A percentile compares a stretch with the other conserved stretches of the same genome.
Evolutionary conservation across 2,797 vertebrate species (phyloP).

Genomic region (Characodon lateralis): DNA sequence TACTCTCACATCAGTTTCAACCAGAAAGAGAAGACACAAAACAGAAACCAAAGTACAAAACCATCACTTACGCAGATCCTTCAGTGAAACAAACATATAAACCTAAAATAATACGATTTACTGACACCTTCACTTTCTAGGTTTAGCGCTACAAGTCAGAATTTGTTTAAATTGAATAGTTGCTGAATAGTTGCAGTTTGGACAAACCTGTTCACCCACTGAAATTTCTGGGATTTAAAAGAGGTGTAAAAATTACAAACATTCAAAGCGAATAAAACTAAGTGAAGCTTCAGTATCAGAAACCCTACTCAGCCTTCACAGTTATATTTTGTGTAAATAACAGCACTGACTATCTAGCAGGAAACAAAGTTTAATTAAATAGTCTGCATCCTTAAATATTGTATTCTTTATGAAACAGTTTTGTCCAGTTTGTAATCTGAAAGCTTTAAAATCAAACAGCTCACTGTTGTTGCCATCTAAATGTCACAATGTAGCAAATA

Average conservation of each 20-base stretch:
- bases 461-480: background rate
- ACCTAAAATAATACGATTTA: constrained; percentile 82
- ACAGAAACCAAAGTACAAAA: constrained; percentile 84
- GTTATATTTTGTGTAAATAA: constrained; percentile 1
- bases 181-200: background rate
- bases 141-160: background rate
- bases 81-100: constrained; percentile 83
- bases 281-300: background rate
- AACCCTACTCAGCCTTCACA: background rate
- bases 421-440: background rate
- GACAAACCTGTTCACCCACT: background rate
- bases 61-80: constrained; percentile 86
- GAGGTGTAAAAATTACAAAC: background rate
- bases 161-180: background rate
- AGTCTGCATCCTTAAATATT: background rate
- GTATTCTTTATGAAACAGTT: background rate
- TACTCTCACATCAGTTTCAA: constrained; percentile 16
- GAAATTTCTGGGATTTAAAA: background rate
- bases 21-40: constrained; percentile 22
- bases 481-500: background rate
- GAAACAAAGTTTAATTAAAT: background rate
- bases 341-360: background rate
- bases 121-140: constrained; percentile 85
- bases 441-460: background rate
- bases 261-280: constrained; percentile 2